Conservation (phyloP, 2,113 vertebrate species). For the Greenwoodochromis staneri region DNA sequence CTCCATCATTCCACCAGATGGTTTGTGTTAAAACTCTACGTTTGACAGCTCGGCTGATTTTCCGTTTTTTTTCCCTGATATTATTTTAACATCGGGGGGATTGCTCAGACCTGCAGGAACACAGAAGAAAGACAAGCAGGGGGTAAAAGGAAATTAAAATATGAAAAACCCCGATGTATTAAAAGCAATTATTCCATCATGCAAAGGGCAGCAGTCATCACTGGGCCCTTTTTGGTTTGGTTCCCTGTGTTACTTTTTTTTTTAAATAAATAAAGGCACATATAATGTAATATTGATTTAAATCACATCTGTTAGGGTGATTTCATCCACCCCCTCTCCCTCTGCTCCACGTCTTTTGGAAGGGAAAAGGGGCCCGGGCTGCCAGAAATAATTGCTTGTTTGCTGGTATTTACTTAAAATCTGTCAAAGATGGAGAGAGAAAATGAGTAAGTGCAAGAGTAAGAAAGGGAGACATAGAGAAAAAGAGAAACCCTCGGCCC, state of each 20-base stretch:
- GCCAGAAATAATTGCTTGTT: slow-evolving; percentile 78
- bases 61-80: slow-evolving; percentile 24
- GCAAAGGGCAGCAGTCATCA: slow-evolving; percentile 58
- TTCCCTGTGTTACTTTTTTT: slow-evolving; percentile 38
- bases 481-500: slow-evolving; percentile 4
- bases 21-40: slow-evolving; percentile 68
- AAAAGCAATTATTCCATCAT: slow-evolving; percentile 70
- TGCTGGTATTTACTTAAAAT: slow-evolving; percentile 75
- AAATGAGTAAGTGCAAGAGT: slow-evolving; percentile 22
- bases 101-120: slow-evolving; percentile 45
- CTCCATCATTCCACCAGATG: slow-evolving; percentile 70
- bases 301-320: slow-evolving; percentile 76
- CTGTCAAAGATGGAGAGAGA: slow-evolving; percentile 60
- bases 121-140: slow-evolving; percentile 43
- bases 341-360: slow-evolving; percentile 58
- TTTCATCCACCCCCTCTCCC: slow-evolving; percentile 68
- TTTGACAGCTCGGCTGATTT: slow-evolving; percentile 61
- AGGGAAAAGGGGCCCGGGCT: slow-evolving; percentile 45
- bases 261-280: slow-evolving; percentile 61
- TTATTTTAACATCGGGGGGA: slow-evolving; percentile 64
- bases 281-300: slow-evolving; percentile 76
- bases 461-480: slow-evolving; percentile 15
- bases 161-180: slow-evolving; percentile 60
- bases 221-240: slow-evolving; percentile 33
- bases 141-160: slow-evolving; percentile 68